Percentiles rank a stretch among this genome's conserved stretches.
Conservation (phyloP, 2,113 vertebrate species). For the Grammomys dolichurus region DNA sequence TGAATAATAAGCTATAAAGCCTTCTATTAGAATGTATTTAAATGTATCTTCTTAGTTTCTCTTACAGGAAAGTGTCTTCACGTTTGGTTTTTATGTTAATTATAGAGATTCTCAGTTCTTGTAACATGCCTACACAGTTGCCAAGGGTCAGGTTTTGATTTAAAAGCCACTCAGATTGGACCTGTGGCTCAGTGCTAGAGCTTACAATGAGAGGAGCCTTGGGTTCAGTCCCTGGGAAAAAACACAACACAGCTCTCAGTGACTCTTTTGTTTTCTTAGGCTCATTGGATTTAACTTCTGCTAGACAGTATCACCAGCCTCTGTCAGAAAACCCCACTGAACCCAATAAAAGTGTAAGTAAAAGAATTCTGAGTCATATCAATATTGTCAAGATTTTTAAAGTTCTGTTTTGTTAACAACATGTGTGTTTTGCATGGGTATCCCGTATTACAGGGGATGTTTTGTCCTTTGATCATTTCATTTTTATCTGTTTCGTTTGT, state of each 20-base stretch:
- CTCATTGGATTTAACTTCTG: constrained; percentile 67
- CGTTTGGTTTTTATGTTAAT: background rate
- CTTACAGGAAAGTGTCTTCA: background rate
- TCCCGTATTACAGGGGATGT: background rate
- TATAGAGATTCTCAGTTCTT: constrained; percentile 34
- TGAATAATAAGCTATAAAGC: background rate
- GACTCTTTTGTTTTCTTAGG: constrained; percentile 71
- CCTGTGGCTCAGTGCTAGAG: background rate
- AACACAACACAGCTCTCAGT: constrained; percentile 23
- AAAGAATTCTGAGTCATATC: constrained; percentile 25
- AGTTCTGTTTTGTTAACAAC: constrained; percentile 50
- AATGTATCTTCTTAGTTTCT: background rate
- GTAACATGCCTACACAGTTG: constrained; percentile 17
- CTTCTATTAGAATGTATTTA: background rate
- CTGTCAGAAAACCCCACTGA: constrained; percentile 26
- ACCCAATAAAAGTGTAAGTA: constrained; percentile 82
- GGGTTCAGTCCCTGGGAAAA: background rate
- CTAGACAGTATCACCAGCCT: constrained; percentile 43
- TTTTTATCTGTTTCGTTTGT: background rate
- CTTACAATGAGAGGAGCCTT: background rate
- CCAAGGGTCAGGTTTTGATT: constrained; percentile 22
- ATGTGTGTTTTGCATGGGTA: constrained; percentile 42
- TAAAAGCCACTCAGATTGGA: constrained; percentile 42
- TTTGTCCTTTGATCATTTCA: background rate
- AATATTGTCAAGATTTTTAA: background rate